Conservation (phyloP, 92 coral and sea anemone species). For the Meandrina meandrites region DNA sequence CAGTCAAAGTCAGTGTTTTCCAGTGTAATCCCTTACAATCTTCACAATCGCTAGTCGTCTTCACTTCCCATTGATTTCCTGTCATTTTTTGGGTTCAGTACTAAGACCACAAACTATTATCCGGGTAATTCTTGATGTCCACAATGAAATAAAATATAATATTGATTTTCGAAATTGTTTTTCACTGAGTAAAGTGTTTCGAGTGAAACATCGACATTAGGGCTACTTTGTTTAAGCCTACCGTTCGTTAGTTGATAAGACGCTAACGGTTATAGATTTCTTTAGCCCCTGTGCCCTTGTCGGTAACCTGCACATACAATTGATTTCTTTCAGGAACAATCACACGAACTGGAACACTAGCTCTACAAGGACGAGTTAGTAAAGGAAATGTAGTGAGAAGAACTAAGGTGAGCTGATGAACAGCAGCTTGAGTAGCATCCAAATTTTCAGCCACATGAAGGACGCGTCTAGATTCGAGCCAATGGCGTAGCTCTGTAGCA, state of each 20-base stretch:
- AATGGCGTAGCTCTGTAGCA: not conserved
- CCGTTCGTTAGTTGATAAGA: not conserved
- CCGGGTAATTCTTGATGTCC: no score
- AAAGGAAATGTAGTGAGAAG: constrained; percentile 68
- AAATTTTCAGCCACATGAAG: not conserved
- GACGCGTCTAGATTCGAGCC: not conserved
- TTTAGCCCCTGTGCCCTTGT: not conserved
- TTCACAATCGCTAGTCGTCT: not conserved
- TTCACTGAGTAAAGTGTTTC: not conserved
- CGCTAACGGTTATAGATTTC: not conserved
- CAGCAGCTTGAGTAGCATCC: not conserved
- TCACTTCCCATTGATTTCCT: not conserved
- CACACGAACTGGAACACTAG: constrained; percentile 81
- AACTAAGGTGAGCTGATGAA: constrained; percentile 39
- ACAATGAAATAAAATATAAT: not conserved
- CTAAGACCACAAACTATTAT: not conserved
- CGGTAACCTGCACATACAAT: not conserved
- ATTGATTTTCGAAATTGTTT: not conserved
- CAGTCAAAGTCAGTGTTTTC: not conserved
- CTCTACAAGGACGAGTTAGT: constrained; percentile 72
- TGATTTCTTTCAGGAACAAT: constrained; percentile 56
- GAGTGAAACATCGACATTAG: not conserved
- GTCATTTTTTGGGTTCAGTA: not conserved
- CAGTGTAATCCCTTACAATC: not conserved
- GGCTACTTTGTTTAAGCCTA: not conserved